Evolutionary conservation across 2,797 vertebrate species (phyloP), one percentile per base, ranked within the genome.

Genomic region (Loriculus beryllinus): DNA sequence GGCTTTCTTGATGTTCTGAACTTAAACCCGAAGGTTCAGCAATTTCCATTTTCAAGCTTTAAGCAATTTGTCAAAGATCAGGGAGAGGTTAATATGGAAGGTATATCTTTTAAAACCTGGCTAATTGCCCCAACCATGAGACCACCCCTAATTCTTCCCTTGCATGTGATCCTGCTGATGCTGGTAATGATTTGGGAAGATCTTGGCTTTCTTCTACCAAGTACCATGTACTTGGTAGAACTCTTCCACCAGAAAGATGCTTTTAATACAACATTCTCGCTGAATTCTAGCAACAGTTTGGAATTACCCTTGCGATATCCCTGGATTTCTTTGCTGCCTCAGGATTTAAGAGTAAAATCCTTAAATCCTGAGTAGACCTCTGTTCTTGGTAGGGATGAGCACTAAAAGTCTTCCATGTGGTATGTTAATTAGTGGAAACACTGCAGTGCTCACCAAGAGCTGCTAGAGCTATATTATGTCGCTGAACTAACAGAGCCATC

Each of bases 11-110:
- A 31, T 59, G 84, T 40, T 57, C 59, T 47, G 23, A 86, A 31
- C 17, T 42, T 10, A 11, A 35, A 18, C 12, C 65, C 56, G 45
- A 64, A 64, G 10, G 49, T 56, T 87, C 75, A 82, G 52, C 72
- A 57, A 23, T 6, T 65, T 87, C 37, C 63, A 92, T 17, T 2
- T 74, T 28, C 60, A 20, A 54, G 40, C 85, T 39, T 7, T 3
- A 26, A 90, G 39, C 49, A 62, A 77, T 84, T 89, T 94, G 57
- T 51, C 47, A 51, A 59, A 92, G 67, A 76, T 23, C 18, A 45
- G 22, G 49, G 28, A n/a, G 31, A 29, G 23, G 56, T 70, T 76
- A 45, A 40, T n/a, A 17, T 2, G 7, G n/a, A 78, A 92, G 12
- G 14, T 2, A 0, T 26, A 64, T 15, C 48, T 65, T 76, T 37